These are phyloP conservation scores for Anseranas semipalmata DNA, from an alignment of 2,113 vertebrate genomes.

Conservation along the genomic window DNA sequence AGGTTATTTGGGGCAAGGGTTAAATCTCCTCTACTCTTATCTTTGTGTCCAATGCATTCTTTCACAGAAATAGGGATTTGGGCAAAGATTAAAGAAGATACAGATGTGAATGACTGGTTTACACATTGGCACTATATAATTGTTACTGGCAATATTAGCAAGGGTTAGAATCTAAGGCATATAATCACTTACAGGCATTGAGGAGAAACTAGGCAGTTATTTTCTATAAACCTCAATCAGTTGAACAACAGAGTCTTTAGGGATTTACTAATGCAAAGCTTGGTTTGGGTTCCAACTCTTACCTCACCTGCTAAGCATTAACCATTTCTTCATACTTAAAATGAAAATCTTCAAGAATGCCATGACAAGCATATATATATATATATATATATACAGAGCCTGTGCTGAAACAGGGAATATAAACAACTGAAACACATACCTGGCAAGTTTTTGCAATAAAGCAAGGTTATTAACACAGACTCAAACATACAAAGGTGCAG, in stretches of 20 bases:
- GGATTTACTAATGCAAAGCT: background rate
- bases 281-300: background rate
- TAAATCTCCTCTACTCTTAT: constrained; percentile 32
- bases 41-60: constrained; percentile 1
- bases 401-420: background rate
- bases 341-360: background rate
- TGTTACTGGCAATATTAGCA: background rate
- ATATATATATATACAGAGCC: background rate
- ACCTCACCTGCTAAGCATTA: constrained; percentile 29
- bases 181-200: constrained; percentile 40
- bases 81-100: constrained; percentile 49
- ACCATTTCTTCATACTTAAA: background rate
- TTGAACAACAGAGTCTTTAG: background rate
- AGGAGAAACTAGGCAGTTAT: background rate
- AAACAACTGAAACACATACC: background rate
- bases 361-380: background rate
- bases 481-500: background rate
- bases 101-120: background rate
- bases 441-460: background rate
- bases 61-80: constrained; percentile 37
- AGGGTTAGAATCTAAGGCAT: constrained; percentile 1
- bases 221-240: constrained; percentile 4
- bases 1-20: constrained; percentile 35
- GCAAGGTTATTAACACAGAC: background rate
- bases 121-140: background rate